These are phyloP conservation scores for Ectropis crepuscularia DNA, from an alignment of 2,888 invertebrate genomes.

Conservation along the genomic window DNA sequence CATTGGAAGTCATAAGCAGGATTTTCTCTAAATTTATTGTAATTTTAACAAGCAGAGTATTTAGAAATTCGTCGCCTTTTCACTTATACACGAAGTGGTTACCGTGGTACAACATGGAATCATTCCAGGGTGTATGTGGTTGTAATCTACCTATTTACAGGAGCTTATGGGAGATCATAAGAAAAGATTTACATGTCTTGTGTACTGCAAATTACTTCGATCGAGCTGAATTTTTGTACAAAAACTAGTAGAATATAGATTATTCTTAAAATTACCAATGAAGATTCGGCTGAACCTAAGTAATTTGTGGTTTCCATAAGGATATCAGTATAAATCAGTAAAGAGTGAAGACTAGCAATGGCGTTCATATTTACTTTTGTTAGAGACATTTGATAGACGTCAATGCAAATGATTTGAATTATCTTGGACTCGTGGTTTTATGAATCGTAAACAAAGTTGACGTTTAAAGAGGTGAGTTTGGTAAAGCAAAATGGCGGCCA, in stretches of 20 bases:
- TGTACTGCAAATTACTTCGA: constrained; percentile 29
- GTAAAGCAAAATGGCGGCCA: constrained; percentile 41
- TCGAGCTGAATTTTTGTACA: constrained; percentile 26
- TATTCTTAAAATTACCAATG: neutral
- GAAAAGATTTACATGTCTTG: constrained; percentile 34
- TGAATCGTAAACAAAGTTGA: too few species aligned
- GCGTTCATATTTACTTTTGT: constrained; percentile 3
- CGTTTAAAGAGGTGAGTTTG: too few species aligned
- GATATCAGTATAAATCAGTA: constrained; percentile 45
- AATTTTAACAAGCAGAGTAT: constrained; percentile 39
- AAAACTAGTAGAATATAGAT: neutral
- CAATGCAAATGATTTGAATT: too few species aligned
- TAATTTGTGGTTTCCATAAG: constrained; percentile 20
- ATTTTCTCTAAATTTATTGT: constrained; percentile 32
- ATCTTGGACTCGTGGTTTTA: too few species aligned
- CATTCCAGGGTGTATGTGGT: neutral
- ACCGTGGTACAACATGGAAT: too few species aligned
- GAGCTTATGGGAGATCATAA: constrained; percentile 39
- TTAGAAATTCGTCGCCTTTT: constrained; percentile 33
- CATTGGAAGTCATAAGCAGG: constrained; percentile 42
- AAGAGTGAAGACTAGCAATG: constrained; percentile 32
- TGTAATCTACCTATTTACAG: constrained; percentile 41
- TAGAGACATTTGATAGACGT: too few species aligned
- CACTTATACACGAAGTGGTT: constrained; percentile 15
- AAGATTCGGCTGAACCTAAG: constrained; percentile 35